Evolutionary conservation across 2,113 vertebrate genomes (phyloP), one percentile per base, ranked within the genome.

Genomic region (Labrus mixtus): DNA sequence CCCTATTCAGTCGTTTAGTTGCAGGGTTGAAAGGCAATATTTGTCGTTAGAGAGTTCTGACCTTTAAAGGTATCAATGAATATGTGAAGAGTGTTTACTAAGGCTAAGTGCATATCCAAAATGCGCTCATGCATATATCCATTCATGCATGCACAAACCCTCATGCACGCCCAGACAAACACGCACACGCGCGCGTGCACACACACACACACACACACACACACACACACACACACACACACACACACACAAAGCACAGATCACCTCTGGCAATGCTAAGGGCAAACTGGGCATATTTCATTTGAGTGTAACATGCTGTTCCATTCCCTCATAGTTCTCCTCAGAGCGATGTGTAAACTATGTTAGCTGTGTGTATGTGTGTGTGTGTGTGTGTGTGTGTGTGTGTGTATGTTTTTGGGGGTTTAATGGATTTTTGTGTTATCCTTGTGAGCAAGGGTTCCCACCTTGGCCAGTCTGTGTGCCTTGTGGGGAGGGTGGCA

Each of bases 401-500:
- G 76, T 45, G 48, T 70, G 13, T 67, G 67, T 79, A 57, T 77
- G 20, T 55, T 23, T 51, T 12, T 64, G 54, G 73, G 53, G 78
- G 62, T 75, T 43, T 51, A 71, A 73, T 29, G 13, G 10, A 50
- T 50, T 73, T 72, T 45, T 58, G 63, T 57, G 68, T 59, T 54
- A 73, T 73, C 54, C 33, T 76, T 72, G 19, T 50, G 69, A 81
- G 68, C 39, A 19, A 66, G 69, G 82, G 83, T 84, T 86, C 76
- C 82, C 80, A 90, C 86, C 84, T 91, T 90, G 79, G 90, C 89
- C 81, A 86, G 87, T 78, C 82, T 80, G 58, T 87, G 54, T 76
- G 73, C 73, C 89, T 83, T 78, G 65, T 80, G 77, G 73, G 85
- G 86, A 87, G 79, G 71, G 81, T 85, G 81, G 84, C 78, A 88